Evolutionary conservation across 2,888 invertebrate species (phyloP).

Genomic region (Phortica magna): DNA sequence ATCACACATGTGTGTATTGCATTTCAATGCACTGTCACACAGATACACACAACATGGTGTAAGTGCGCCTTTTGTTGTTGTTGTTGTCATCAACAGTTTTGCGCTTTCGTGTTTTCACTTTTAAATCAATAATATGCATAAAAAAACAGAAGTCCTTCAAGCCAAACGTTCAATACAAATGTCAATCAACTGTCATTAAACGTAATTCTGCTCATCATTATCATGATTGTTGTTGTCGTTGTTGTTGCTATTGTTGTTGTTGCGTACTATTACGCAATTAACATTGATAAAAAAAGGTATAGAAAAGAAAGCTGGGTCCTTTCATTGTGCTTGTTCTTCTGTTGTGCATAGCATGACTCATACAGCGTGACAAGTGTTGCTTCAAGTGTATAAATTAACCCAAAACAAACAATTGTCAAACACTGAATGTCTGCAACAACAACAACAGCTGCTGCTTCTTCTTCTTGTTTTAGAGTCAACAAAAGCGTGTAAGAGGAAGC

Average conservation of each 20-base stretch:
- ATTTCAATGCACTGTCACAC: conserved; percentile 27
- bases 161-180: conserved; percentile 15
- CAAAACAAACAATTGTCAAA: conserved; percentile 23
- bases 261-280: no score
- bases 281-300: no score
- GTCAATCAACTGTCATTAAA: not conserved
- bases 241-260: no score
- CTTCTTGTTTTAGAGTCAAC: conserved; percentile 3
- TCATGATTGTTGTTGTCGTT: no score
- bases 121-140: conserved; percentile 26
- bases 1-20: not conserved
- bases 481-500: not conserved
- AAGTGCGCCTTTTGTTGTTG: not conserved
- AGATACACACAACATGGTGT: not conserved
- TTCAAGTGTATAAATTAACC: not conserved
- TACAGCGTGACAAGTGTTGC: not conserved
- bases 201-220: not conserved
- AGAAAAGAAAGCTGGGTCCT: not conserved
- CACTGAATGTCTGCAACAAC: not conserved
- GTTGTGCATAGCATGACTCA: not conserved
- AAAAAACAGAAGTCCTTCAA: conserved; percentile 6
- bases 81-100: not conserved
- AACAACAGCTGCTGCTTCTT: not conserved
- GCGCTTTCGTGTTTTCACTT: conserved; percentile 16
- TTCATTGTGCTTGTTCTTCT: not conserved